Evolutionary conservation across 2,888 invertebrate genomes (phyloP), one percentile per base, ranked within the genome.

Genomic region (Gnatocerus cornutus): DNA sequence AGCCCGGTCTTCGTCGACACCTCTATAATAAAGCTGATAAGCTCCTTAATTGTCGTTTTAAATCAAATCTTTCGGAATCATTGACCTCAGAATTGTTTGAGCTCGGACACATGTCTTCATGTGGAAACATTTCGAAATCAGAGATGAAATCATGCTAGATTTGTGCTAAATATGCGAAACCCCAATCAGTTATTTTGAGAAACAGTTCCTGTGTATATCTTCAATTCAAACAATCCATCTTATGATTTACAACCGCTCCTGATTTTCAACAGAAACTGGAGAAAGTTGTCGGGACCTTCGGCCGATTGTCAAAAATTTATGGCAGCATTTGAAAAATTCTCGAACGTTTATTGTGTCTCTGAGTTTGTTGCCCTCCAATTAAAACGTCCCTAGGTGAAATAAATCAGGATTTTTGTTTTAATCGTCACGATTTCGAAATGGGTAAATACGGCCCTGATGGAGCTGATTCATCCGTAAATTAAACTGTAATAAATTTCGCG

Each of bases 61-160:
- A 59, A 59, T 59, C 59, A 46, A 46, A 59, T 59, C 59, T 46
- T 8, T 13, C 5, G 45, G 50, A 48, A 50, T 37, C 61, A 21
- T 61, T 61, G 61, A 61, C 61, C 61, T 21, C 61, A n/a, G 48
- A 29, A 61, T 61, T 61, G 61, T 61, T 61, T 61, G 27, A 39
- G 30, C 61, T 50, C 48, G 61, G 50, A 50, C 61, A 39, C 61
- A 61, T 45, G 50, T 61, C 48, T 45, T 45, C 46, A 12, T 8
- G 10, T 7, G 12, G n/a, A 45, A 58, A 61, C 46, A 48, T 59
- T 59, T 61, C 61, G 61, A 50, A 61, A 61, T 46, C 46, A 12
- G 6, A 9, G 14, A 53, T 53, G 50, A 50, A 50, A 52, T 52
- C 52, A 33, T 55, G 14, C 21, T 13, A 13, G 21, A 30, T 58